Base-by-base conservation (phyloP, 2,797 vertebrate genomes). In the Vipera ursinii region DNA sequence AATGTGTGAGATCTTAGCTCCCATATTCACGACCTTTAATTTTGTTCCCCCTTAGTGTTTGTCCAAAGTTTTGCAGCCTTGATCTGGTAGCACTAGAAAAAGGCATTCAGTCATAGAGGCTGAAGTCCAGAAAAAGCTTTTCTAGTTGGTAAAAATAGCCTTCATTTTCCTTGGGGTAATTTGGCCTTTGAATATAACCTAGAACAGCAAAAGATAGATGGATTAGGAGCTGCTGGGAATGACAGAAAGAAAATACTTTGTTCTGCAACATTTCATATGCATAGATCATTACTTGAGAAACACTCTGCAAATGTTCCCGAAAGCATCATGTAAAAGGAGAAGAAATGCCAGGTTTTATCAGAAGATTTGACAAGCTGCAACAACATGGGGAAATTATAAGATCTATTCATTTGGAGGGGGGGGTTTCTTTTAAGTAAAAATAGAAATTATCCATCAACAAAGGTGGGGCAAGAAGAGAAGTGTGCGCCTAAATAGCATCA, bases 391-490 rank as follows among this genome's bases (percentile, higher is more conserved):
- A 89, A 93, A 88, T 92, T 95, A 89, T 59, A 95, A 94, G 90
- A 96, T 89, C 94, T 78, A 28, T 94, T 95, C 94, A 92, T 93
- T 93, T 38, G 38, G 38, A 38, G 51, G 51, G 9, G 9, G 51
- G 8, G 51, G 9, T 53, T 53, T 32, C n/a, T 65, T 65, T 59
- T 14, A 6, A 82, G 88, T 55, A n/a, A 94, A 94, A 90, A 93
- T 48, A 94, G 96, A 95, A 96, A 96, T 94, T 85, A 93, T 93
- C 65, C 57, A 90, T 90, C 73, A 93, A 92, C 65, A 95, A 93
- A 86, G 51, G 6, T n/a, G 28, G 14, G 28, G 28, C 56, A 20
- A 24, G 26, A 90, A 73, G 92, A 95, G 93, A 86, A 95, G 94
- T 78, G 82, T 93, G 53, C 87, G 53, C 88, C 91, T 90, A 87